Evolutionary conservation across 1,140 invertebrate species (phyloP).

Genomic region (Microplitis mediator): DNA sequence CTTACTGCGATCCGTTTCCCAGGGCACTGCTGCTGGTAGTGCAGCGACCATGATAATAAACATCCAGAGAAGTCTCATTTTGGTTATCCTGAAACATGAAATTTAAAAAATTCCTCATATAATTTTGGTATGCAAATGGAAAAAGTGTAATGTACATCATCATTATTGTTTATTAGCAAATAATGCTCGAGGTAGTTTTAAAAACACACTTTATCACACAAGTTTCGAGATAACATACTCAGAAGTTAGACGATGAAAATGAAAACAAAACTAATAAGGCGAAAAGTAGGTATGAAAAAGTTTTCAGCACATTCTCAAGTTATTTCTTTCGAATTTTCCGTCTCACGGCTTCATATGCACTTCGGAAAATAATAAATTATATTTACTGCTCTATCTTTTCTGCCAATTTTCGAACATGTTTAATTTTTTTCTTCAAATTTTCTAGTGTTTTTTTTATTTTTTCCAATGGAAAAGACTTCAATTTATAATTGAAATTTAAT

Average conservation of each 20-base stretch:
- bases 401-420: too few relatives aligned
- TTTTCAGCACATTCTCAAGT: not conserved
- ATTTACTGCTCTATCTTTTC: too few relatives aligned
- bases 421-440: too few relatives aligned
- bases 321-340: too few relatives aligned
- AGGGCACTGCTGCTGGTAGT: slow-evolving; percentile 45
- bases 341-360: too few relatives aligned
- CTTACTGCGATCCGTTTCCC: slow-evolving; percentile 49
- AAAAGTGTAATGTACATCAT: too few relatives aligned
- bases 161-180: too few relatives aligned
- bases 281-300: not conserved
- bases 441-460: too few relatives aligned
- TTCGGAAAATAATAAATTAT: too few relatives aligned
- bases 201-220: not conserved
- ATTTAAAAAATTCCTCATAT: not conserved
- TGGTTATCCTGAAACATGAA: slow-evolving; percentile 33
- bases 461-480: too few relatives aligned
- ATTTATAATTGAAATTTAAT: too few relatives aligned
- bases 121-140: not conserved
- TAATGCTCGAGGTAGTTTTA: not conserved
- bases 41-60: slow-evolving; percentile 43
- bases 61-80: slow-evolving; percentile 50
- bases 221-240: not conserved
- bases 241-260: not conserved
- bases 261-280: too few relatives aligned